Evolutionary conservation across 2,888 invertebrate species (phyloP), one percentile per base, ranked within the genome.

Genomic region (Eurois occulta): DNA sequence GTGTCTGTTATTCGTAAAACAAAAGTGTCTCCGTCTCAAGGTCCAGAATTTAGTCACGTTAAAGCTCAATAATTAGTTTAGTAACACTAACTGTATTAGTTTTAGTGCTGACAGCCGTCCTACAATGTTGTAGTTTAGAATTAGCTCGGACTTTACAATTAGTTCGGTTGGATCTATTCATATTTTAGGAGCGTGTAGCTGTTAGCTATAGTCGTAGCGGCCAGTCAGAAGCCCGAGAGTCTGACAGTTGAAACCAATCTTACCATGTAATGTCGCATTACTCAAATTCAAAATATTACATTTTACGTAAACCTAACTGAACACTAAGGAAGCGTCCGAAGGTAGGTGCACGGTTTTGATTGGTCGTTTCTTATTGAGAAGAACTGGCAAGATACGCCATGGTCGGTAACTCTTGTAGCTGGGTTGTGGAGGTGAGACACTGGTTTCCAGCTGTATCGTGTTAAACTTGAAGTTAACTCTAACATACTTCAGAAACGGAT

Each of bases 101-200:
- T 77, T 70, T 84, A 76, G 72, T 71, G 78, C 72, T 87, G 86
- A 87, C 87, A 87, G 80, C 65, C 79, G 89, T 87, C 86, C 87
- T 75, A 43, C 73, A 55, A 79, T 84, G 82, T 84, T 85, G 84
- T 86, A 80, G 79, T 78, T 81, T 72, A 35, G 69, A 78, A 79
- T 84, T 81, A 76, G 67, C 67, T 86, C 74, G 43, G 75, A 72
- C 75, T 86, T 74, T 28, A 69, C 60, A 78, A 72, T 86, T 73
- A 83, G 66, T 86, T 81, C 21, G 8, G 62, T 64, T 35, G 48
- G 48, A 62, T 76, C 77, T 73, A 52, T 65, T 70, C 46, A 69
- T 84, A 60, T 64, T 86, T 32, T 46, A 64, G 52, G 8, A 60
- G 38, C 62, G 60, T 68, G 70, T 67, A 52, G 52, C 24, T 78